Evolutionary conservation across 1,140 invertebrate species (phyloP).

Genomic region (Formica selysi): DNA sequence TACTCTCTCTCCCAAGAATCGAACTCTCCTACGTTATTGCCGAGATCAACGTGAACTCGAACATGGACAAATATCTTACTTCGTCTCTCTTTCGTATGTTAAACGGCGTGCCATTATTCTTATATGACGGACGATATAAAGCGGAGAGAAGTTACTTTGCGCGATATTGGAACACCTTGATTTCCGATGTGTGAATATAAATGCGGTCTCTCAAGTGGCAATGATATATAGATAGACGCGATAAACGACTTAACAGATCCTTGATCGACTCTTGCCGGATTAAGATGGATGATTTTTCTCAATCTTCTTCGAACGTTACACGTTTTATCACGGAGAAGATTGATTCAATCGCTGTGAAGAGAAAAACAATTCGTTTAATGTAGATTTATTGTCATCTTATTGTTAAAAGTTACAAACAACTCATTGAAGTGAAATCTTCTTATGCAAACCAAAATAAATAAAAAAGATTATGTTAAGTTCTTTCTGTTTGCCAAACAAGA

Average conservation of each 20-base stretch:
- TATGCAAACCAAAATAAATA: neutral
- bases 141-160: neutral
- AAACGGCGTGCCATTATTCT: slow-evolving; percentile 30
- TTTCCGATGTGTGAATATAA: neutral
- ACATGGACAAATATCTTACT: slow-evolving; percentile 60
- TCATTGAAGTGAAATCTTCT: neutral
- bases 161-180: slow-evolving; percentile 16
- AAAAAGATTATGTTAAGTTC: neutral
- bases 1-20: neutral
- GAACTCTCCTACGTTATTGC: slow-evolving; percentile 41
- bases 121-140: slow-evolving; percentile 2
- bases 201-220: slow-evolving; percentile 16
- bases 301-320: neutral
- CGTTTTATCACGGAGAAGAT: neutral
- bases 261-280: neutral
- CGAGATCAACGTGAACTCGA: slow-evolving; percentile 39
- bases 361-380: neutral
- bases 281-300: slow-evolving; percentile 22
- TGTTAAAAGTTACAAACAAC: neutral
- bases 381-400: neutral
- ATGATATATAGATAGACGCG: neutral
- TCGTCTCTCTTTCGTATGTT: slow-evolving; percentile 29
- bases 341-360: neutral
- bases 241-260: slow-evolving; percentile 24
- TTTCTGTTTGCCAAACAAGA: neutral